Evolutionary conservation across 2,113 vertebrate species (phyloP).

Genomic region (Arizona elegans): DNA sequence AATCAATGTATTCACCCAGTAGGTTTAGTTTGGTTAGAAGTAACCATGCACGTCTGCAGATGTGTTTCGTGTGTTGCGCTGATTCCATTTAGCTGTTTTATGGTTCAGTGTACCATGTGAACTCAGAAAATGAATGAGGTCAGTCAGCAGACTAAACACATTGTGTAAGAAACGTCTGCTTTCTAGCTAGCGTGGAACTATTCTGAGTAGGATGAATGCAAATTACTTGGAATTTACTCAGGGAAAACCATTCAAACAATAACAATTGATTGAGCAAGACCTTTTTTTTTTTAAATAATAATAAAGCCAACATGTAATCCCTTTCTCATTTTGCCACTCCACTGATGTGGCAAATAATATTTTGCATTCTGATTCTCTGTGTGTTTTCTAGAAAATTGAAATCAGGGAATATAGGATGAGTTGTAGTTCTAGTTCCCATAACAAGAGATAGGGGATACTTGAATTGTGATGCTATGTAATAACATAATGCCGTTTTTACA

Average conservation of each 20-base stretch:
- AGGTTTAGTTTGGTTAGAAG: not conserved
- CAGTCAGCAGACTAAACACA: not conserved
- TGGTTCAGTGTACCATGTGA: not conserved
- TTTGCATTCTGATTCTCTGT: not conserved
- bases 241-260: not conserved
- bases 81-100: not conserved
- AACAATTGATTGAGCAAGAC: not conserved
- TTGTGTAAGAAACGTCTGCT: not conserved
- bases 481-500: not conserved
- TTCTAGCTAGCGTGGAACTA: not conserved
- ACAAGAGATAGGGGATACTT: not conserved
- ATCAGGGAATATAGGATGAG: not conserved
- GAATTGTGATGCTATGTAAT: not conserved
- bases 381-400: not conserved
- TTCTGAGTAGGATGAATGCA: not conserved
- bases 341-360: not conserved
- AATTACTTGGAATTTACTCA: not conserved
- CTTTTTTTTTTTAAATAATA: not conserved
- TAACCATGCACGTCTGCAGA: not conserved
- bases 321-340: not conserved
- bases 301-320: not conserved
- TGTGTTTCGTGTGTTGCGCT: not conserved
- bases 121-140: not conserved
- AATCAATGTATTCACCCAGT: not conserved
- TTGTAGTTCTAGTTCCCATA: not conserved